These are phyloP conservation scores for Dufourea novaeangliae DNA, from an alignment of 1,140 invertebrate species.

Conservation along the genomic window DNA sequence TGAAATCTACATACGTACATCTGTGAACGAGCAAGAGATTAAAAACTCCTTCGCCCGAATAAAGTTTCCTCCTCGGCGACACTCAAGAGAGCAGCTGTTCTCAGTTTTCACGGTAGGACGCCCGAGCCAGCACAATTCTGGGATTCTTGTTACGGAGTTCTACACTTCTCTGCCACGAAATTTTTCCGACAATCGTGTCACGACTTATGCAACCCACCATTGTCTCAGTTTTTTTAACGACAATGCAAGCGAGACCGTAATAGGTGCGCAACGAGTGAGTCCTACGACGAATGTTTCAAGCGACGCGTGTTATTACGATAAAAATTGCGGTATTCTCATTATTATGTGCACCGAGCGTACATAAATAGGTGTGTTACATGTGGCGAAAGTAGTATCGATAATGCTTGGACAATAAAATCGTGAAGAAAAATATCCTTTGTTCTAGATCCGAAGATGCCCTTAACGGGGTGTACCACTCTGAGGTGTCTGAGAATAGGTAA, in stretches of 20 bases:
- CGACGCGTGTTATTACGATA: not conserved
- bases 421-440: too few species aligned
- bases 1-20: too few species aligned
- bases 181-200: constrained; percentile 50
- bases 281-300: not conserved
- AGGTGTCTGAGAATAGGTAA: too few species aligned
- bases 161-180: constrained; percentile 45
- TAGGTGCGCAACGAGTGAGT: not conserved
- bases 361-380: too few species aligned
- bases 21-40: not conserved
- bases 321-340: not conserved
- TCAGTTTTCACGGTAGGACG: constrained; percentile 35
- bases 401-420: too few species aligned
- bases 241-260: constrained; percentile 9
- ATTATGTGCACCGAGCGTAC: too few species aligned
- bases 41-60: not conserved
- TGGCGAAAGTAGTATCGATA: too few species aligned
- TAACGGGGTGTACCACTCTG: too few species aligned
- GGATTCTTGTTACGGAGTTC: constrained; percentile 47
- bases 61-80: not conserved
- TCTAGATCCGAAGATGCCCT: too few species aligned
- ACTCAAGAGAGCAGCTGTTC: not conserved
- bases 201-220: constrained; percentile 57
- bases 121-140: constrained; percentile 56
- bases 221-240: constrained; percentile 46